Evolutionary conservation across 1,140 invertebrate species (phyloP), one percentile per base, ranked within the genome.

Genomic region (Bombyx mori): DNA sequence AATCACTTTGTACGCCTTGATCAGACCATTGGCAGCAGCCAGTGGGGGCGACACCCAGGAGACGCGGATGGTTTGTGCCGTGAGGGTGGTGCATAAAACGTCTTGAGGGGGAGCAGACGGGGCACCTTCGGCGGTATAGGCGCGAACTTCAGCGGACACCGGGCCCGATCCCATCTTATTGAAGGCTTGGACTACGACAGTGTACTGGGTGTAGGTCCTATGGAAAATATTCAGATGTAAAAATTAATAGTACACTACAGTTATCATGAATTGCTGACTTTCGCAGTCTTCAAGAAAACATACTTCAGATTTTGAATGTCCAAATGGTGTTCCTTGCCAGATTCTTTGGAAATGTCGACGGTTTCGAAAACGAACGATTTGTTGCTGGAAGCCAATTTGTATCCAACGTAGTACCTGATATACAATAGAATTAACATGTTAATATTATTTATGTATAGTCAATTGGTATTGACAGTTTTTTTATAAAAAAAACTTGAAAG

Each of bases 1-100:
- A 61, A 98, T 93, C 54, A 99, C 96, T 88, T 98, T 98, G 89
- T 98, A 99, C 42, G 96, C 97, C 82, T 97, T 97, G 63, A 99
- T 97, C 49, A 98, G 93, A 66, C 97, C 97, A 79, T 99, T 97
- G 48, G 97, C 95, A 56, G 96, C 93, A 55, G 93, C 93, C 0
- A 96, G 89, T 42, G 96, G 95, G 0, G 97, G 96, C 1, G 96
- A 96, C 0, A 95, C 93, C 97, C 97, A 99, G 3, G 94, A 95
- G 3, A 99, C 95, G 57, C 95, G 91, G 74, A 99, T 97, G 18
- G 95, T 97, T 84, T 97, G 95, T 7, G 97, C 97, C 3, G 96
- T 97, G 6, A 98, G 88, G 0, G 96, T 96, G 1, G 95, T 97
- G 87, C 96, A 97, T 46, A 93, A 92, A 1, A 97, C 94, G 71